A percentile compares a stretch with the other conserved stretches of the same genome.
Conservation (phyloP, 1,140 invertebrate genomes). For the Aphelinus certus region DNA sequence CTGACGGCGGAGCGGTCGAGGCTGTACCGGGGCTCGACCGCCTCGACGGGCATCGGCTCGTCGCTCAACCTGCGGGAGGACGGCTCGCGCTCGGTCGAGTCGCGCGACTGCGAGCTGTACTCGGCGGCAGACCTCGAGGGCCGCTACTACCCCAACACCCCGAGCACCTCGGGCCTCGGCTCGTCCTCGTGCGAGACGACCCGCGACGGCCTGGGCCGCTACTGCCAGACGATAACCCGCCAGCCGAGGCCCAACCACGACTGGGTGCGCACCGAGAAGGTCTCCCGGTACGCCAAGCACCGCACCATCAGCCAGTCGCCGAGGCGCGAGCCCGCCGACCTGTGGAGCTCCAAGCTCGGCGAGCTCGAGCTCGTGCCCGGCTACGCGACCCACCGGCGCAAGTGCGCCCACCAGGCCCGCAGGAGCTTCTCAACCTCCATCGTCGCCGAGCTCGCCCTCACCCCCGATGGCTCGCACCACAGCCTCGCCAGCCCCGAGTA, state of each 20-base stretch:
- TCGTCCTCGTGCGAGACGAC: conserved; percentile 51
- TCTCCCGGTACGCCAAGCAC: conserved; percentile 54
- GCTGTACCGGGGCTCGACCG: conserved; percentile 51
- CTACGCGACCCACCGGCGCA: conserved; percentile 46
- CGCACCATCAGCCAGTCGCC: conserved; percentile 55
- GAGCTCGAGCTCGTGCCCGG: conserved; percentile 44
- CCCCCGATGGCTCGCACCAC: conserved; percentile 54
- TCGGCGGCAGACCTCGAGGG: conserved; percentile 55
- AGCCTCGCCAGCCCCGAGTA: conserved; percentile 55
- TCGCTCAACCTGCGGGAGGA: conserved; percentile 53
- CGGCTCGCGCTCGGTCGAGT: conserved; percentile 55
- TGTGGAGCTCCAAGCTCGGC: conserved; percentile 50
- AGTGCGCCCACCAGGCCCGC: conserved; percentile 54
- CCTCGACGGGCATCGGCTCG: conserved; percentile 56
- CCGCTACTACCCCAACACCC: conserved; percentile 51
- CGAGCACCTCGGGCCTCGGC: conserved; percentile 54
- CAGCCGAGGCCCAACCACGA: conserved; percentile 57
- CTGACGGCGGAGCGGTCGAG: conserved; percentile 51
- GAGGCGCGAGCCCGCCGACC: conserved; percentile 40
- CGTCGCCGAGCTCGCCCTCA: conserved; percentile 53
- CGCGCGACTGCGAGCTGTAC: conserved; percentile 53
- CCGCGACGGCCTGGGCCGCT: conserved; percentile 51
- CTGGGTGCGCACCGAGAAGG: conserved; percentile 55
- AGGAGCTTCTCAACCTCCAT: conserved; percentile 58
- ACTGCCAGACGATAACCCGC: conserved; percentile 50